A percentile compares a stretch with the other conserved stretches of the same genome.
phyloP scores from a whole-genome alignment of 2,797 vertebrate genomes.

The Trematomus bernacchii region DNA sequence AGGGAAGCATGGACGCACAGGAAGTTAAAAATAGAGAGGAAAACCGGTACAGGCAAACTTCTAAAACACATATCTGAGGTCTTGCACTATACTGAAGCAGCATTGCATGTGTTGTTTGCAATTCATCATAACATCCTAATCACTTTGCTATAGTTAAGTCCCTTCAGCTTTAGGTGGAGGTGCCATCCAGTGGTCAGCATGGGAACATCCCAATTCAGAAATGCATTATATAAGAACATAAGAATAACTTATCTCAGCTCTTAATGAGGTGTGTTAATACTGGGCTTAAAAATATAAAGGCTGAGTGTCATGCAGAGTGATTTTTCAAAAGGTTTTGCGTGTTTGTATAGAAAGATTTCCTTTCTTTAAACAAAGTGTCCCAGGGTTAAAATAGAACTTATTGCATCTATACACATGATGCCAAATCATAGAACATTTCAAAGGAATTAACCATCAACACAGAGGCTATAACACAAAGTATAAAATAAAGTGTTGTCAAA shows the following conservation, averaged over 20 bases:
- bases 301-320: neutral
- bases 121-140: conserved; percentile 1
- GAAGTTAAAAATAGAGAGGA: neutral
- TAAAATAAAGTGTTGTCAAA: conserved; percentile 9
- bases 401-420: neutral
- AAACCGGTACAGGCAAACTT: neutral
- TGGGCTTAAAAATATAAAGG: neutral
- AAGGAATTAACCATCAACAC: neutral
- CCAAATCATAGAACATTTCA: conserved; percentile 3
- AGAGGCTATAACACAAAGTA: neutral
- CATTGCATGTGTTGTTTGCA: conserved; percentile 3
- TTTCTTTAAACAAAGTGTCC: neutral
- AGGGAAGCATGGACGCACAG: neutral
- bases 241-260: conserved; percentile 1
- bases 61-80: neutral
- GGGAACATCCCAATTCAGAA: conserved; percentile 6
- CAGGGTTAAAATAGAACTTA: neutral
- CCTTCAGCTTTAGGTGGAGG: conserved; percentile 21
- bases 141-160: neutral
- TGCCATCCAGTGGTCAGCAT: conserved; percentile 62
- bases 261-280: neutral
- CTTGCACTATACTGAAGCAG: neutral
- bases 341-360: neutral
- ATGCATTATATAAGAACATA: conserved; percentile 16
- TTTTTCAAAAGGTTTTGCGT: neutral